These are phyloP conservation scores for Neotoxoptera formosana DNA, from an alignment of 1,140 invertebrate species.

Conservation along the genomic window DNA sequence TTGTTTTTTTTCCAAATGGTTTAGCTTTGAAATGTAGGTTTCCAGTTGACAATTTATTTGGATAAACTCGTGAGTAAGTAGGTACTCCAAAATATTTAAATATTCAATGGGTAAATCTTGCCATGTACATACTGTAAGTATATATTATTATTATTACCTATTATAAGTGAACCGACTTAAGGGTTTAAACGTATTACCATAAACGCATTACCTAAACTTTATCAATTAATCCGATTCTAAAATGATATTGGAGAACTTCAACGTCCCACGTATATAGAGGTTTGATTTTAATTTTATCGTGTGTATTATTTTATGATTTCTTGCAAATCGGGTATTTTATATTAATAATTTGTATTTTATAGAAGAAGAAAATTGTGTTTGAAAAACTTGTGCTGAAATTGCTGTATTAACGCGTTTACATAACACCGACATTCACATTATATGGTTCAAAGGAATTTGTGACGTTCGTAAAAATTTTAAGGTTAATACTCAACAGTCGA, in stretches of 20 bases:
- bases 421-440: neutral
- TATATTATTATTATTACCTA: neutral
- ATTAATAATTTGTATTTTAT: neutral
- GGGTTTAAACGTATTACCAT: neutral
- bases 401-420: neutral
- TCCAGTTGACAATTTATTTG: slow-evolving; percentile 4
- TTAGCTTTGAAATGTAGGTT: neutral
- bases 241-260: neutral
- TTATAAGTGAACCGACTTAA: neutral
- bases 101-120: neutral
- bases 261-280: neutral
- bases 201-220: no score
- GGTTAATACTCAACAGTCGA: neutral
- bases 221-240: neutral
- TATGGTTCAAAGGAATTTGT: neutral
- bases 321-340: neutral
- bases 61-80: neutral
- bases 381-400: neutral
- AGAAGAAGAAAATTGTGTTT: neutral
- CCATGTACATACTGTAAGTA: neutral
- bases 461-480: neutral
- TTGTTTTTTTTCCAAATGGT: neutral
- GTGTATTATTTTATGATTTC: neutral
- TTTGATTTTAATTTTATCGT: neutral
- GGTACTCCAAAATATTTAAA: neutral